Conservation (phyloP, 1,140 invertebrate genomes). For the Nasonia vitripennis region DNA sequence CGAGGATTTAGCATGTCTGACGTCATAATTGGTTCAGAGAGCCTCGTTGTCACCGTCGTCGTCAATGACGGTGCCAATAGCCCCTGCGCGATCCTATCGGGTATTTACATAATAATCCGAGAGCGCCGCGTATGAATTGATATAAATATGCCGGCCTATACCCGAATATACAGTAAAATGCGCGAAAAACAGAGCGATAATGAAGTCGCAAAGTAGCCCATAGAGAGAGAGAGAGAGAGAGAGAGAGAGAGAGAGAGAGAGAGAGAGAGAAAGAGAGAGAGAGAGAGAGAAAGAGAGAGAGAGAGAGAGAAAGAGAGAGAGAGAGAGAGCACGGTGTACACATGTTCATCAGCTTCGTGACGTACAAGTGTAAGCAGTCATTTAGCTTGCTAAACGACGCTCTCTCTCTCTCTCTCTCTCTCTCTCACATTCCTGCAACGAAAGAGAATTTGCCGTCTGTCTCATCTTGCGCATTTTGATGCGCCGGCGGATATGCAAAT, state of each 20-base stretch:
- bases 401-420: not conserved
- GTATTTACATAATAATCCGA: slow-evolving; percentile 51
- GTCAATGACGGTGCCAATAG: not conserved
- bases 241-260: no score
- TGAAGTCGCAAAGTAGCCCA: not conserved
- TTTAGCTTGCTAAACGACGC: not conserved
- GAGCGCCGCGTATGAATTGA: slow-evolving; percentile 56
- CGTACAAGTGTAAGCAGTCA: slow-evolving; percentile 6
- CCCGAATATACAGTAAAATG: no score
- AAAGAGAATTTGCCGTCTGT: not conserved
- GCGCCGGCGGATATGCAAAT: slow-evolving; percentile 14
- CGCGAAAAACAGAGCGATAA: slow-evolving; percentile 8
- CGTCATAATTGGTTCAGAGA: slow-evolving; percentile 44
- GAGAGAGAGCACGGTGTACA: not conserved
- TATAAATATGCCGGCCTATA: slow-evolving; percentile 42
- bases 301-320: no score
- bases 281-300: no score
- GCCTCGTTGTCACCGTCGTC: no score
- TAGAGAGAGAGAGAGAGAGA: no score
- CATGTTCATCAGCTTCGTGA: not conserved
- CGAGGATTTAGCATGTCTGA: slow-evolving; percentile 21
- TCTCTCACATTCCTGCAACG: not conserved
- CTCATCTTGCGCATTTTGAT: slow-evolving; percentile 20
- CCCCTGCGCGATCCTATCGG: slow-evolving; percentile 9
- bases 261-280: no score